Conservation (phyloP, 2,797 vertebrate species). For the Sebastes glaucus region DNA sequence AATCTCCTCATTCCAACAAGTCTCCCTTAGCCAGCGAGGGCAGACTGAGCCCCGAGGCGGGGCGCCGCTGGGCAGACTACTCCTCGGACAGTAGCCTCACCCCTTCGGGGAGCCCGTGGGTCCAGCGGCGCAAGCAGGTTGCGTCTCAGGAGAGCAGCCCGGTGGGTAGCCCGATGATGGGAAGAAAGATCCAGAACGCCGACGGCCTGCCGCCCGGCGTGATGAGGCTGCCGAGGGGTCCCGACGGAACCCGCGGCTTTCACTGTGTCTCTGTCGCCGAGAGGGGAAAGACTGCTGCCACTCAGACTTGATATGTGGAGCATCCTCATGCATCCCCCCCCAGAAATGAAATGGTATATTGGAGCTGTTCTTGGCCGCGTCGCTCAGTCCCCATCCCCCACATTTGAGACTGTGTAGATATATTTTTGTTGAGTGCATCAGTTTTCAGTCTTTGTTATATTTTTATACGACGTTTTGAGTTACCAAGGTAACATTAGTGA, state of each 20-base stretch:
- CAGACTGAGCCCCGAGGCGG: slow-evolving; percentile 82
- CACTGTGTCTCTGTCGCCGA: slow-evolving; percentile 78
- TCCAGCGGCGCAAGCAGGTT: slow-evolving; percentile 91
- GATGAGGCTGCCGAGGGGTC: slow-evolving; percentile 90
- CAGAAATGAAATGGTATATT: slow-evolving; percentile 36
- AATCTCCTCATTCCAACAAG: slow-evolving; percentile 81
- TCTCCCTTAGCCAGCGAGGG: slow-evolving; percentile 89
- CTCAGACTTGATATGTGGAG: slow-evolving; percentile 77
- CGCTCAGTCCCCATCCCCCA: slow-evolving; percentile 41
- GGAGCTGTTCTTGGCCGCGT: slow-evolving; percentile 40
- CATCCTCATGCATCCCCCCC: slow-evolving; percentile 24
- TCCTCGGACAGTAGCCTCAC: slow-evolving; percentile 97
- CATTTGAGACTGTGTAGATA: slow-evolving; percentile 72
- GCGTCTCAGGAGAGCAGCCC: slow-evolving; percentile 92
- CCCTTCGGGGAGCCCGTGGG: slow-evolving; percentile 95
- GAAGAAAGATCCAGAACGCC: slow-evolving; percentile 89
- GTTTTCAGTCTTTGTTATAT: slow-evolving; percentile 75
- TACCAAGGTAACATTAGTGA: slow-evolving; percentile 67
- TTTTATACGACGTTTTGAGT: slow-evolving; percentile 77
- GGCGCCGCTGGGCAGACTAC: slow-evolving; percentile 90
- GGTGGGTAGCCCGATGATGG: slow-evolving; percentile 88
- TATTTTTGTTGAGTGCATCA: slow-evolving; percentile 67
- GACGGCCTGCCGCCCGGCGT: slow-evolving; percentile 92
- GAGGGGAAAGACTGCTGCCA: slow-evolving; percentile 79
- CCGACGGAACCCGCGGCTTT: slow-evolving; percentile 95